Evolutionary conservation across 2,113 vertebrate species (phyloP), one percentile per base, ranked within the genome.

Genomic region (Amblyornis subalaris): DNA sequence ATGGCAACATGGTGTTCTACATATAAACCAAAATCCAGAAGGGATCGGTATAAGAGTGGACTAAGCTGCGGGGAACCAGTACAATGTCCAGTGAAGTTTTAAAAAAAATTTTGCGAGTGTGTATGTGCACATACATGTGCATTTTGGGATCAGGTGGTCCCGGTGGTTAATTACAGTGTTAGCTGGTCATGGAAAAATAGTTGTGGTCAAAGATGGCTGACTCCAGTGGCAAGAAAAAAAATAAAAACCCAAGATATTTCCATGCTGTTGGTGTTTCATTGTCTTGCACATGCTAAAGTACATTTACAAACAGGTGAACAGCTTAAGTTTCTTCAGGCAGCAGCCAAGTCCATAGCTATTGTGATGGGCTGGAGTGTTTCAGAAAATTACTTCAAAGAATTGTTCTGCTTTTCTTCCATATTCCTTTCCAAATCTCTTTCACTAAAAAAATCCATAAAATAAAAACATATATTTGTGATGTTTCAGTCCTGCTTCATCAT

Each of bases 221-320:
- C 18, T 36, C 26, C 8, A 67, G 14, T 38, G 26, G 7, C 9
- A 85, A 83, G 40, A 6, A 23, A 50, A 53, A 83, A 38, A 44
- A 6, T 25, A 20, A 23, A 4, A 36, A 24, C 1, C 0, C 1
- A n/a, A 47, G 25, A 26, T 7, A 24, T 65, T 72, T 79, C 22
- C 26, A 17, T 3, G 12, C 4, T 54, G 15, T 57, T 73, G 54
- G 6, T 29, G 0, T 55, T 90, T 88, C 13, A 9, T 33, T 77
- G 85, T 83, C 25, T 50, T 51, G 7, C 31, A 57, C 10, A 9
- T 20, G 36, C 4, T 44, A 12, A 76, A 69, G 12, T 25, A 4
- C 10, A 12, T 61, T 75, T 65, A 45, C 25, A 79, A 69, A 44
- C 22, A 70, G 31, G 14, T 60, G 10, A 67, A 22, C 9, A 61